Percentiles rank a stretch among this genome's conserved stretches.
These are phyloP conservation scores for Semicossyphus pulcher DNA, from an alignment of 2,113 vertebrate species.

Conservation along the genomic window DNA sequence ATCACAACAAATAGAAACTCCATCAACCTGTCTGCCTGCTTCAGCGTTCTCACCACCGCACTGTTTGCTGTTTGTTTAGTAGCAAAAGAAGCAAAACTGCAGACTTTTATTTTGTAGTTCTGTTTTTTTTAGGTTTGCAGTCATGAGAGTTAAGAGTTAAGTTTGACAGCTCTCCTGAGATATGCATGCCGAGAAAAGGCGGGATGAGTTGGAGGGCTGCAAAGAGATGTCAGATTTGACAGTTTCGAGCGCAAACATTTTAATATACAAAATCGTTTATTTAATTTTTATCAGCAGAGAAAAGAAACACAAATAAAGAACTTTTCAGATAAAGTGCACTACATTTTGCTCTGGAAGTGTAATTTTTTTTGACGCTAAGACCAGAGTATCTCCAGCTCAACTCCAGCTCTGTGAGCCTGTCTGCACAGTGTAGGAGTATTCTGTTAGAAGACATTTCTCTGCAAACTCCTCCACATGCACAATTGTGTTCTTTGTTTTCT, in stretches of 20 bases:
- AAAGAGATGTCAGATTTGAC: conserved; percentile 13
- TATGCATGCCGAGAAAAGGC: conserved; percentile 60
- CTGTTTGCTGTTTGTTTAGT: conserved; percentile 4
- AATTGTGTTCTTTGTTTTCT: conserved; percentile 68
- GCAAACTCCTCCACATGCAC: conserved; percentile 79
- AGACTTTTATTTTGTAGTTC: background rate
- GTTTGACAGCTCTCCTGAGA: conserved; percentile 33
- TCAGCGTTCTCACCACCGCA: conserved; percentile 6
- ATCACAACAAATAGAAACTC: conserved; percentile 44
- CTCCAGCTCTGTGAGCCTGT: conserved; percentile 50
- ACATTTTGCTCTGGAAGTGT: background rate
- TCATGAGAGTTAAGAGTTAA: conserved; percentile 8
- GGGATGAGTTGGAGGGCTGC: conserved; percentile 41
- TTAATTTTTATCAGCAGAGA: background rate
- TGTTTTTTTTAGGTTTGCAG: conserved; percentile 46
- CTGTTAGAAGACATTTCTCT: conserved; percentile 70
- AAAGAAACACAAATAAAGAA: background rate
- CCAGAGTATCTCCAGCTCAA: conserved; percentile 50
- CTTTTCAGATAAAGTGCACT: background rate
- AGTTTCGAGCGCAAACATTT: conserved; percentile 10
- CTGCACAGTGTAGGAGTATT: conserved; percentile 77
- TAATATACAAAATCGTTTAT: background rate
- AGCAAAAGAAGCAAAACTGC: conserved; percentile 11
- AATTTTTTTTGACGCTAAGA: conserved; percentile 33
- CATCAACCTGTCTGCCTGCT: conserved; percentile 41